Conservation (phyloP, 2,888 invertebrate species). For the Pyrocoelia pectoralis region DNA sequence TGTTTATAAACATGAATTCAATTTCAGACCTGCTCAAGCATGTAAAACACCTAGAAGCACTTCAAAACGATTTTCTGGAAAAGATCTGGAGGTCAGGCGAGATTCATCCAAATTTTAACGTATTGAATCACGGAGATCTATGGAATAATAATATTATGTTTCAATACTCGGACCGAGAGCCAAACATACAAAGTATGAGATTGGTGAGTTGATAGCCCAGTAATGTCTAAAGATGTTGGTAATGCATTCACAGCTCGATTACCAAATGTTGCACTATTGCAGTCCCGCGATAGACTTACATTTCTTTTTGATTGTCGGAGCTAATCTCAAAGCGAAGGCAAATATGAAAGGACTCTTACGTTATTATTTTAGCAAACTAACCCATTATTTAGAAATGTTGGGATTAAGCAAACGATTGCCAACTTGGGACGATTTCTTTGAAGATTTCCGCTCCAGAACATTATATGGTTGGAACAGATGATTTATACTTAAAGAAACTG, state of each 20-base stretch:
- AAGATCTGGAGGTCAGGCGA: too few relatives aligned
- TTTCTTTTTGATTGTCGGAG: background rate
- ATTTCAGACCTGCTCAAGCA: background rate
- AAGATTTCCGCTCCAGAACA: background rate
- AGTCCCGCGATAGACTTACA: background rate
- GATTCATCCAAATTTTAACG: background rate
- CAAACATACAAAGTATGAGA: too few relatives aligned
- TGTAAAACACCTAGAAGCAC: background rate
- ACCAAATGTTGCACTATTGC: background rate
- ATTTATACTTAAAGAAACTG: too few relatives aligned
- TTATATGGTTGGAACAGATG: background rate
- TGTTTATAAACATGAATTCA: background rate
- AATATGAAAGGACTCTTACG: background rate
- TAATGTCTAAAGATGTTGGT: too few relatives aligned
- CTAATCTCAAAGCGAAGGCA: background rate
- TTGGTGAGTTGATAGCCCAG: too few relatives aligned
- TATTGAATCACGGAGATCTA: slow-evolving; percentile 5
- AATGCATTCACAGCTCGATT: too few relatives aligned
- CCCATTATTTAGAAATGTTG: background rate
- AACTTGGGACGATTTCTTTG: background rate
- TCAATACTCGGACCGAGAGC: too few relatives aligned
- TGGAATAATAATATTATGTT: slow-evolving; percentile 6
- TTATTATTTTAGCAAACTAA: background rate
- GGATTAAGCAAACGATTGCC: background rate
- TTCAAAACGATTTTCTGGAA: background rate